These are phyloP conservation scores for Rhinoraja longicauda DNA, from an alignment of 2,797 vertebrate genomes.

Conservation along the genomic window DNA sequence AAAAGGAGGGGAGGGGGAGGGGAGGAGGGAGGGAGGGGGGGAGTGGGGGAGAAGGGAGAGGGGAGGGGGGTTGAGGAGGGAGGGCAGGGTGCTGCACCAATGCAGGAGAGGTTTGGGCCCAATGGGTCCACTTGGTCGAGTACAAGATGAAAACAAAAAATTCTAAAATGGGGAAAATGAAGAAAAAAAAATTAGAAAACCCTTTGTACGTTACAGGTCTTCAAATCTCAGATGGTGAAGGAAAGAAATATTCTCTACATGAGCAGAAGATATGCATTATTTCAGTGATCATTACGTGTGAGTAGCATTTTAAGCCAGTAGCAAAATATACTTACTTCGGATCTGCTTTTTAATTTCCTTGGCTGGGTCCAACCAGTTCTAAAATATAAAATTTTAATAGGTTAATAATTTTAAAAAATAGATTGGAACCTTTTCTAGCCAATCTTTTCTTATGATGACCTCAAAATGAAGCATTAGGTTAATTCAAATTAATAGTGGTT, in stretches of 20 bases:
- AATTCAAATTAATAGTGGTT: not conserved
- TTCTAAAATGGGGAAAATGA: not conserved
- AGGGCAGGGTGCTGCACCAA: too few species aligned
- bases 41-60: too few species aligned
- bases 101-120: too few species aligned
- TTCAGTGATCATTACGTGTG: not conserved
- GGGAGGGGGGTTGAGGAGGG: too few species aligned
- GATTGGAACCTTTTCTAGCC: not conserved
- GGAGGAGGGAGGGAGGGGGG: too few species aligned
- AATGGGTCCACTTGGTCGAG: too few species aligned
- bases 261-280: too few species aligned
- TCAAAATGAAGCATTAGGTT: not conserved
- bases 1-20: too few species aligned
- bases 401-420: not conserved
- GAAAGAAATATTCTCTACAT: not conserved
- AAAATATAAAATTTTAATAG: slow-evolving; percentile 46
- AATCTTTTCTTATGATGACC: not conserved
- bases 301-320: not conserved
- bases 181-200: not conserved
- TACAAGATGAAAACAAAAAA: not conserved
- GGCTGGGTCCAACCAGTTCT: slow-evolving; percentile 93
- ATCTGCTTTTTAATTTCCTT: slow-evolving; percentile 98
- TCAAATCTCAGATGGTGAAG: not conserved
- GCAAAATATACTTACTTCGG: slow-evolving; percentile 70
- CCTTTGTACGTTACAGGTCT: not conserved